A percentile compares a stretch with the other conserved stretches of the same genome.
Conservation (phyloP, 53 echinoderm and acorn worm genomes). For the Zoroaster sp. region DNA sequence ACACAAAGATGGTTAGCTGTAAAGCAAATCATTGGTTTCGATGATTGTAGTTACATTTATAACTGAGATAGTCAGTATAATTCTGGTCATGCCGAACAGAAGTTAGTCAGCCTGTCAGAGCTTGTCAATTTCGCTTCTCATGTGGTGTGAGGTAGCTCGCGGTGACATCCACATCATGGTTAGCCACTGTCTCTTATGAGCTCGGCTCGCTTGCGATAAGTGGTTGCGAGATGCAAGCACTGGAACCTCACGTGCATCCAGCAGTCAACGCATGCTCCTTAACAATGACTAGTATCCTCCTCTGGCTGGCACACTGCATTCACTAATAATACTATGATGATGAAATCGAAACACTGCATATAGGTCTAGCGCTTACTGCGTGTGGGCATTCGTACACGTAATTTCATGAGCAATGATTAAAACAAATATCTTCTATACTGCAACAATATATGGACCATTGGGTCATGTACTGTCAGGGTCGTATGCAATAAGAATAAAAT, state of each 20-base stretch:
- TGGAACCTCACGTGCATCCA: not conserved
- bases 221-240: not conserved
- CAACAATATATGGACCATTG: too few species aligned
- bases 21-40: too few species aligned
- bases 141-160: not conserved
- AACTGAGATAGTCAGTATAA: too few species aligned
- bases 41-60: too few species aligned
- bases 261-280: slow-evolving; percentile 35
- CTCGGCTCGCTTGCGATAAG: not conserved
- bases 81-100: too few species aligned
- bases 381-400: not conserved
- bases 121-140: not conserved
- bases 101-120: not conserved
- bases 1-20: too few species aligned
- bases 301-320: not conserved
- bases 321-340: not conserved
- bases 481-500: too few species aligned
- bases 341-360: not conserved
- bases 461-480: too few species aligned
- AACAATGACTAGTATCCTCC: not conserved
- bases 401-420: not conserved
- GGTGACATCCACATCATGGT: not conserved
- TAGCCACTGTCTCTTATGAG: not conserved
- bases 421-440: not conserved
- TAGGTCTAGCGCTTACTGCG: not conserved